Conservation (phyloP, 2,113 vertebrate genomes). For the Pomatostomus ruficeps region DNA sequence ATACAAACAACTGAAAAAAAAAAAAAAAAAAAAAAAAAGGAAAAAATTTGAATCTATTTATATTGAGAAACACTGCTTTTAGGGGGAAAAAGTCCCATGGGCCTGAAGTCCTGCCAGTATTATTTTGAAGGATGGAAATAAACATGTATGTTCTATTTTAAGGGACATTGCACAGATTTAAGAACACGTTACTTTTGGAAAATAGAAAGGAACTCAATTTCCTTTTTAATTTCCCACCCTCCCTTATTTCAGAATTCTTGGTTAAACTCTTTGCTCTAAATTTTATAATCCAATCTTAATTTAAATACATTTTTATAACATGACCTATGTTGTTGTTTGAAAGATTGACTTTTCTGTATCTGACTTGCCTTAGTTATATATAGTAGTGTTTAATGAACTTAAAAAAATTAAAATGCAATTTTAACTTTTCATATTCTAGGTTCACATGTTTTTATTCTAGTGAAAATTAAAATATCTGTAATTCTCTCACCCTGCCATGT, state of each 20-base stretch:
- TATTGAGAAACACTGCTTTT: neutral
- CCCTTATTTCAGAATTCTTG: neutral
- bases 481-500: neutral
- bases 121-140: neutral
- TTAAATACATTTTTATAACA: neutral
- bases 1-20: neutral
- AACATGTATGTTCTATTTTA: neutral
- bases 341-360: neutral
- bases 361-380: neutral
- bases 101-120: neutral
- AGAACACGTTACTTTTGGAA: neutral
- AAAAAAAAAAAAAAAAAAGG: neutral
- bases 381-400: neutral
- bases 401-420: neutral
- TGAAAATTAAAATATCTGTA: neutral
- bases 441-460: neutral
- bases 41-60: neutral
- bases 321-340: neutral
- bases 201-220: neutral
- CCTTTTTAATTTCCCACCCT: neutral
- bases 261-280: neutral
- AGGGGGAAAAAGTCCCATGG: fast-evolving
- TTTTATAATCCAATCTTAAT: neutral
- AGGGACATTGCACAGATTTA: neutral
- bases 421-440: neutral